Evolutionary conservation across 2,113 vertebrate species (phyloP).

Genomic region (Tyrannus savana): DNA sequence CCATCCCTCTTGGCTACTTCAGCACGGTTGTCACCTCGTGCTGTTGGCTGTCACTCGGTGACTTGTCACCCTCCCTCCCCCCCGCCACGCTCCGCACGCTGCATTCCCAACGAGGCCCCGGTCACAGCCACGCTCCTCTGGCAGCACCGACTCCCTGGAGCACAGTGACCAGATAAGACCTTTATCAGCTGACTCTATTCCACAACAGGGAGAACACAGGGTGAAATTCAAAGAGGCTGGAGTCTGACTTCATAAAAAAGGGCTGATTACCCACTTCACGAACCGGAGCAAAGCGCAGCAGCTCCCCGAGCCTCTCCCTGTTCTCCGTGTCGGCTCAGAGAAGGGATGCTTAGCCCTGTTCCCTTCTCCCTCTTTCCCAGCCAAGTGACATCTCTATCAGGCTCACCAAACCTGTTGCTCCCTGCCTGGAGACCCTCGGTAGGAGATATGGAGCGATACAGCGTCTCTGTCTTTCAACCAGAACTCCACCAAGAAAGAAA

Average conservation of each 20-base stretch:
- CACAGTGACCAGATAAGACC: constrained; percentile 13
- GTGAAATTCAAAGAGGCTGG: constrained; percentile 32
- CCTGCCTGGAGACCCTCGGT: not conserved
- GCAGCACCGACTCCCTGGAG: not conserved
- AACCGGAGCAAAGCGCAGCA: not conserved
- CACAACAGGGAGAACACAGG: not conserved
- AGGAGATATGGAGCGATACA: not conserved
- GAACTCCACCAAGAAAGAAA: not conserved
- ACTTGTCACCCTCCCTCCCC: not conserved
- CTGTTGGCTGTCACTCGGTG: not conserved
- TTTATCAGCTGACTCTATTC: not conserved
- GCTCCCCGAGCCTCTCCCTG: not conserved
- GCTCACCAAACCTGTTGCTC: not conserved
- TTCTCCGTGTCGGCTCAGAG: rapidly evolving
- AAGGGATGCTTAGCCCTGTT: not conserved
- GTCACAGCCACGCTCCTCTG: not conserved
- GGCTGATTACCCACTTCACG: constrained; percentile 35
- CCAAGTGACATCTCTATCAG: not conserved
- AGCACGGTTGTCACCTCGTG: rapidly evolving
- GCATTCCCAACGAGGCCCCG: not conserved
- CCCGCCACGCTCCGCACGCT: not conserved
- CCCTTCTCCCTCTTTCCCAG: not conserved
- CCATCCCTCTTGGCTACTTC: not conserved
- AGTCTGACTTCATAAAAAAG: constrained; percentile 39
- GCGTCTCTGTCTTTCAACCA: not conserved